Evolutionary conservation across 2,113 vertebrate genomes (phyloP), one percentile per base, ranked within the genome.

Genomic region (Alexandromys fortis): DNA sequence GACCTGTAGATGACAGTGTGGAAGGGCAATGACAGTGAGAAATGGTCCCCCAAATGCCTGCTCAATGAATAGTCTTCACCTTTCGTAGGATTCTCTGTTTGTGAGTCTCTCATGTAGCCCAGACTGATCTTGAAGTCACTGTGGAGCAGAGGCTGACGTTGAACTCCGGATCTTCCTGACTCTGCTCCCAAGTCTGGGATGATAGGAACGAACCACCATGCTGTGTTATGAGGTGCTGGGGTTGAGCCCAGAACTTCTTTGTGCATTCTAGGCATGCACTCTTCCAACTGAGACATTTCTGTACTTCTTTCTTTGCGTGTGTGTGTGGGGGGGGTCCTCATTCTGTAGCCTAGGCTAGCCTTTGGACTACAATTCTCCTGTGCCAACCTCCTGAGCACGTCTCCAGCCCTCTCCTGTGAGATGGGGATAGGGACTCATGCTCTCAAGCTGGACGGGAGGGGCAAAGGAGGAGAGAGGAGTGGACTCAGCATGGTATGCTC

Each of bases 281-380:
- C 47, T 67, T 35, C n/a, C 67, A 26, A 30, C 26, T 21, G n/a
- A 73, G 24, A 17, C 55, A 75, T 38, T 14, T 35, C 86, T 42
- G 49, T n/a, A 38, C 26, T 19, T 45, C 26, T 65, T 28, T 85
- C 58, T 63, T 85, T 58, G 24, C 1, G n/a, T 72, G n/a, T 72
- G 70, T 72, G 35, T 21, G n/a, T 13, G 5, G 14, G 0, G 14
- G 0, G 1, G 7, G 7, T 38, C 63, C 26, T 63, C 7, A 65
- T 61, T 30, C n/a, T 65, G 58, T 85, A 85, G 58, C 38, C 16
- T 3, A 85, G 81, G 38, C 81, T 85, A 85, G 24, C n/a, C 58
- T 85, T 85, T 85, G 26, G 8, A 24, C 81, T 85, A 11, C 13
- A 65, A 3, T 30, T 85, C 81, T 83, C n/a, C 55, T 85, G 55